A percentile compares a stretch with the other conserved stretches of the same genome.
These are phyloP conservation scores for Drosophila nannoptera DNA, from an alignment of 1,140 invertebrate species.

Conservation along the genomic window DNA sequence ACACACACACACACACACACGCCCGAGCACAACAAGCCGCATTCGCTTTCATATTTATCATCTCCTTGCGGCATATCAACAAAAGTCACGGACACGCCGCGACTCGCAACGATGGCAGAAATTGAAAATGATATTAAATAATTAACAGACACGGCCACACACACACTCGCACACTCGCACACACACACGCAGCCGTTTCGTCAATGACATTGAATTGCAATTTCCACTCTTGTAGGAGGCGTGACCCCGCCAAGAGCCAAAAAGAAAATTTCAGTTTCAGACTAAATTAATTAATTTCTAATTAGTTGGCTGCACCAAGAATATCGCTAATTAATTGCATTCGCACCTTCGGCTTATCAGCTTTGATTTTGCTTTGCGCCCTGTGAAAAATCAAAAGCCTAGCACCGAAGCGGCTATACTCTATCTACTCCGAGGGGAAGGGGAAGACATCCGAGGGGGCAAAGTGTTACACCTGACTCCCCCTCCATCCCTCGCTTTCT, in stretches of 20 bases:
- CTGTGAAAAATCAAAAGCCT: no score
- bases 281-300: conserved; percentile 65
- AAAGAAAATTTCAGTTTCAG: conserved; percentile 25
- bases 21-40: conserved; percentile 29
- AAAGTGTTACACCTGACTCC: no score
- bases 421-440: no score
- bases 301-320: conserved; percentile 59
- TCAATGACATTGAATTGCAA: conserved; percentile 77
- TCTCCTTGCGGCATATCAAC: conserved; percentile 60
- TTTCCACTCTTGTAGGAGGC: conserved; percentile 32
- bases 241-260: conserved; percentile 57
- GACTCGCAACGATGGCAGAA: conserved; percentile 47
- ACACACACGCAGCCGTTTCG: conserved; percentile 38
- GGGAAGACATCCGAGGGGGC: no score
- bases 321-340: conserved; percentile 51
- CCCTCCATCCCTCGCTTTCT: no score
- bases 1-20: conserved; percentile 1
- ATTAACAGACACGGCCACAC: conserved; percentile 61
- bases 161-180: conserved; percentile 10
- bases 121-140: conserved; percentile 78
- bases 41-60: conserved; percentile 76
- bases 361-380: no score
- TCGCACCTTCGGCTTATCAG: not conserved
- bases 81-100: conserved; percentile 74
- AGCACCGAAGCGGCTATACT: no score